phyloP scores from a whole-genome alignment of 2,113 vertebrate genomes.

The Leptosomus discolor region DNA sequence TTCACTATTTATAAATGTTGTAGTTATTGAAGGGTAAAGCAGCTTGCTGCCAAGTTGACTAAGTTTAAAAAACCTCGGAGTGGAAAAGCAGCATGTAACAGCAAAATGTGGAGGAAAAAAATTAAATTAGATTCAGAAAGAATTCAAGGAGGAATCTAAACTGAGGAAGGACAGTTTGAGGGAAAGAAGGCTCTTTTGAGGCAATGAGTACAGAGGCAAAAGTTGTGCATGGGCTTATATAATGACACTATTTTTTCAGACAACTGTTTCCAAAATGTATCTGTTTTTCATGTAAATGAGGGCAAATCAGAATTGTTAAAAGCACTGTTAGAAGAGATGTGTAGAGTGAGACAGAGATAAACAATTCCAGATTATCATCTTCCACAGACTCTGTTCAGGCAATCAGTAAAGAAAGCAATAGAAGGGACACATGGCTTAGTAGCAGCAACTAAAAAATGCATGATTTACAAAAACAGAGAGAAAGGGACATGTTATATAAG shows the following conservation, averaged over 20 bases:
- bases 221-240: background rate
- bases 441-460: background rate
- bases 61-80: background rate
- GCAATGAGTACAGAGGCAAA: background rate
- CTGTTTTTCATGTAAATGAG: background rate
- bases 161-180: background rate
- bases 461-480: background rate
- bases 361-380: background rate
- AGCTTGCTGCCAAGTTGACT: background rate
- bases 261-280: background rate
- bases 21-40: background rate
- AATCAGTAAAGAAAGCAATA: background rate
- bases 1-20: background rate
- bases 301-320: background rate
- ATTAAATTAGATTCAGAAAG: background rate
- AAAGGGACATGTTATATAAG: background rate
- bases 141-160: background rate
- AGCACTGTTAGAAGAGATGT: background rate
- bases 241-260: background rate
- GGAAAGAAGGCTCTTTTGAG: background rate
- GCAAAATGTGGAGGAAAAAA: background rate
- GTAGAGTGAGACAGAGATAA: background rate
- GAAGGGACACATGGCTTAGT: background rate
- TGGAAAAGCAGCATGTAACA: background rate
- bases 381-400: background rate